Evolutionary conservation across 2,797 vertebrate genomes (phyloP), one percentile per base, ranked within the genome.

Genomic region (Chromis chromis): DNA sequence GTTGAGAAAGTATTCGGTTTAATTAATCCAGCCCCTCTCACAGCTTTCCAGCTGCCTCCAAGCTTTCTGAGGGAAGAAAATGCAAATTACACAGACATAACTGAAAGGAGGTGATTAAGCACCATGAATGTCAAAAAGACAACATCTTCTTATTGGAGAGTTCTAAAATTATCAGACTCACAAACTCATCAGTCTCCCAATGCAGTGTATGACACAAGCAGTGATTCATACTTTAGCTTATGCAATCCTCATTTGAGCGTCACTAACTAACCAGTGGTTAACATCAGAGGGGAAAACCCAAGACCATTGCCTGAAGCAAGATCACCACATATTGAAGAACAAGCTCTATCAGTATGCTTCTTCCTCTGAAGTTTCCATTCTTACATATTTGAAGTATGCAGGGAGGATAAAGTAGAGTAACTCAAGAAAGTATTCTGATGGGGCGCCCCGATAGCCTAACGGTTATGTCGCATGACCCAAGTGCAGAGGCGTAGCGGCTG

Each of bases 101-200:
- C 66, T 55, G 65, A 70, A 75, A 68, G 39, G 58, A 82, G 77
- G 70, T 70, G 77, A 91, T 88, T 89, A 84, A 73, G 74, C 76
- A 57, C 67, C 50, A 77, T 67, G 52, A 82, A 57, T 74, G 77
- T 79, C 70, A 87, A 78, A 58, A 79, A 83, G 76, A 86, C 63
- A 65, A 67, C 66, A 67, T 86, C 61, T 63, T 75, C 57, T 55
- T 73, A 81, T 58, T 36, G 14, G 48, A 74, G 62, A 17, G 0
- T 74, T 82, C 77, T 65, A 84, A 86, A 84, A 86, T 73, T 1
- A 82, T 80, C 55, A n/a, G 65, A 73, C 33, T 42, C 62, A 70
- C 40, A 71, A 65, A 84, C 57, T n/a, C 33, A 2, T 76, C 77
- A 70, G 1, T 21, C 27, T 78, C 57, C 6, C 44, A 65, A 48